Evolutionary conservation across 2,888 invertebrate genomes (phyloP), one percentile per base, ranked within the genome.

Genomic region (Halictus ligatus): DNA sequence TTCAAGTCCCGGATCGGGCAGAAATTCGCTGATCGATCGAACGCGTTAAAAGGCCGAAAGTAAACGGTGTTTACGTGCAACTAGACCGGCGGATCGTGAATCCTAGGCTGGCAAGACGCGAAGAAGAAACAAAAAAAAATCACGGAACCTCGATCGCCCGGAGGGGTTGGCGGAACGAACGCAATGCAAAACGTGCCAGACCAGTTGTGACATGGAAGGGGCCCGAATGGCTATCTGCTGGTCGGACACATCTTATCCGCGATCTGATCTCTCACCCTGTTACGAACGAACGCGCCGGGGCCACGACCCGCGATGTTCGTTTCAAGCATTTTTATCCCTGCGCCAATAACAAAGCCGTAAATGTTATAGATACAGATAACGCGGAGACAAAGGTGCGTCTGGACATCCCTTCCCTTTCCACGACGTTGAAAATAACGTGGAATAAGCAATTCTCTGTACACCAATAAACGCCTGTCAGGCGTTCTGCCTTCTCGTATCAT

Each of bases 181-280:
- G 88, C 87, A 83, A 83, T 76, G 89, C 87, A 83, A 89, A 91
- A 90, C 90, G 91, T 87, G 90, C 84, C 89, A 79, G 89, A 85
- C 89, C 91, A 91, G 91, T 91, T 90, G 90, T 90, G 91, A 90
- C 91, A 90, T 86, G 84, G 80, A 84, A 85, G 83, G 89, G 88
- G 90, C 89, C 84, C 92, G 71, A 92, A 91, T 91, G 92, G 93
- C 94, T 93, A 93, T 93, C 93, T 93, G 90, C 92, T 89, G 88
- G 85, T 85, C 89, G 92, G 92, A 93, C 94, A 92, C 93, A 94
- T 94, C 94, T 94, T 94, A 94, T 94, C 94, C 75, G 50, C 88
- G 89, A 94, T 94, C 94, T 93, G 89, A 94, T 94, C 93, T 93
- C 91, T 92, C 91, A 90, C 91, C 89, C 90, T 91, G 91, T 91